Evolutionary conservation across 2,888 invertebrate species (phyloP).

Genomic region (Microchrysa polita): DNA sequence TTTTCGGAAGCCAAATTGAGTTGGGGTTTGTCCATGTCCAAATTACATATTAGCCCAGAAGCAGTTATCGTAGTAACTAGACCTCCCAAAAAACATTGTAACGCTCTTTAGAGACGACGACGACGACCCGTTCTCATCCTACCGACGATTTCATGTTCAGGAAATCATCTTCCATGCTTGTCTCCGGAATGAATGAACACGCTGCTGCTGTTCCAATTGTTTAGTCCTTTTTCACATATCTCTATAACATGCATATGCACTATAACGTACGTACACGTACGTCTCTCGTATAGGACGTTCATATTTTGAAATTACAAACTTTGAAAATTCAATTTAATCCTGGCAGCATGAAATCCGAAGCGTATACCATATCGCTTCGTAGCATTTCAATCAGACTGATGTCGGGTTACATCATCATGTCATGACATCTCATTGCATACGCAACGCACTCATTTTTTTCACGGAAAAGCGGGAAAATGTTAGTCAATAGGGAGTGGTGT

Average conservation of each 20-base stretch:
- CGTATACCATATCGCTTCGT: constrained; percentile 41
- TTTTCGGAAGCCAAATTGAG: constrained; percentile 21
- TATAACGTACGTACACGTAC: constrained; percentile 19
- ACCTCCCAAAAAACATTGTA: constrained; percentile 10
- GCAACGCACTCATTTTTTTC: constrained; percentile 15
- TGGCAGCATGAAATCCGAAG: constrained; percentile 48
- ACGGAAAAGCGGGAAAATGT: neutral
- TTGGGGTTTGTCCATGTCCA: constrained; percentile 22
- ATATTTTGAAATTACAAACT: constrained; percentile 35
- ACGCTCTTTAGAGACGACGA: neutral
- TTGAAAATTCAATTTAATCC: constrained; percentile 47
- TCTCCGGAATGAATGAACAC: constrained; percentile 5
- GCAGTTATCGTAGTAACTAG: neutral
- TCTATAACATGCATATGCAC: neutral
- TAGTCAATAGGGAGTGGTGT: neutral
- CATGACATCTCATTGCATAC: constrained; percentile 14
- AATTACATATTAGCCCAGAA: constrained; percentile 30
- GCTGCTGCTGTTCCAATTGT: neutral
- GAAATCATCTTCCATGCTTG: constrained; percentile 28
- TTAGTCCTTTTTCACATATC: neutral
- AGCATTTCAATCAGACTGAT: constrained; percentile 29
- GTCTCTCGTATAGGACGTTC: neutral
- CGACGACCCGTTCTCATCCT: neutral
- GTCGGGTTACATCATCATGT: constrained; percentile 33
- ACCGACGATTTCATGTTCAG: too few species aligned